phyloP scores from a whole-genome alignment of 2,797 vertebrate species.

The Chaunax sp. region DNA sequence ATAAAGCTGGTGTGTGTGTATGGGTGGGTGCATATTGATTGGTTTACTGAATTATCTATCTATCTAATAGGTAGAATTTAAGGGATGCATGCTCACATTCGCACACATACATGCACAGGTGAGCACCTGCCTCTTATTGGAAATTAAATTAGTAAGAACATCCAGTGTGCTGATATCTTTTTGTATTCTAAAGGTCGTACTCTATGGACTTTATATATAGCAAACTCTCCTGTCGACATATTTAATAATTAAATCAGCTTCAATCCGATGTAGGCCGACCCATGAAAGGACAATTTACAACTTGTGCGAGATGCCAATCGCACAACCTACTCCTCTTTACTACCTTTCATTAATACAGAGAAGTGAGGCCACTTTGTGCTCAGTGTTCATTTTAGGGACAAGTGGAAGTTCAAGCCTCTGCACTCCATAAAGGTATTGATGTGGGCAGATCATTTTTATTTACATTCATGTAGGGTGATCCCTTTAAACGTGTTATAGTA shows the following conservation, averaged over 20 bases:
- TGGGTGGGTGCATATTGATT: too few species aligned
- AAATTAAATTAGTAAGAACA: slow-evolving; percentile 2
- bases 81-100: background rate
- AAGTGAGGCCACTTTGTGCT: background rate
- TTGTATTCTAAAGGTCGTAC: background rate
- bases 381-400: slow-evolving; percentile 5
- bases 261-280: background rate
- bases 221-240: background rate
- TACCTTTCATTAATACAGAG: slow-evolving; percentile 1
- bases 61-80: background rate
- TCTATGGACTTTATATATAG: background rate
- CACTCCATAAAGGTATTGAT: too few species aligned
- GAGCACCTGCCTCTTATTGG: slow-evolving; percentile 5
- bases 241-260: background rate
- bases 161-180: background rate
- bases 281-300: slow-evolving; percentile 11
- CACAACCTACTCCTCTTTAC: slow-evolving; percentile 43
- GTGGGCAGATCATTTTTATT: too few species aligned
- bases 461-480: too few species aligned
- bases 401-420: background rate
- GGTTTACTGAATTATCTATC: too few species aligned
- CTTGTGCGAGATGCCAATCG: slow-evolving; percentile 33
- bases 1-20: background rate
- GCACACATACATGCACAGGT: slow-evolving; percentile 4
- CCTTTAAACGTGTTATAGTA: slow-evolving; percentile 12